Evolutionary conservation across 2,113 vertebrate species (phyloP).

Genomic region (Tychaedon coryphoeus): DNA sequence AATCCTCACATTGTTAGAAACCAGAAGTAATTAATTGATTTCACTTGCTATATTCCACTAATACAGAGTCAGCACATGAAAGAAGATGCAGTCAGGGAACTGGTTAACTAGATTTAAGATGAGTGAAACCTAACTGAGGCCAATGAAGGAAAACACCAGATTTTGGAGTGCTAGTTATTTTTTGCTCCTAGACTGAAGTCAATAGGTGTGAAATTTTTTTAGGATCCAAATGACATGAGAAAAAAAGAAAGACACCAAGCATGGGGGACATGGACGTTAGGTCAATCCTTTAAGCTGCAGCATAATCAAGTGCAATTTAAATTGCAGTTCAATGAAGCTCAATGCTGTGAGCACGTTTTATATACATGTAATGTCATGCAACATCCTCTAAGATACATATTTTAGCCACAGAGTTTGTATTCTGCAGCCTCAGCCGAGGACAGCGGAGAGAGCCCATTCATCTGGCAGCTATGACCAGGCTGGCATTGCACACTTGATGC

Average conservation of each 20-base stretch:
- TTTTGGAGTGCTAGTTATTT: neutral
- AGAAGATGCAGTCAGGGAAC: neutral
- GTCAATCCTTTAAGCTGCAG: neutral
- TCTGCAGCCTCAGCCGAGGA: neutral
- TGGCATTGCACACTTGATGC: accelerated
- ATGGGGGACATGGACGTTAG: neutral
- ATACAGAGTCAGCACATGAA: neutral
- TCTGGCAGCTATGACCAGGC: neutral
- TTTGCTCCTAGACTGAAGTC: neutral
- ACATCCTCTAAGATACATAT: neutral
- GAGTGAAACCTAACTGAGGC: neutral
- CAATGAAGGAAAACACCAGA: neutral
- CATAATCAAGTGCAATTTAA: neutral
- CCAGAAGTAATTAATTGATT: neutral
- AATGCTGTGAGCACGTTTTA: neutral
- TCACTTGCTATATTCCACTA: neutral
- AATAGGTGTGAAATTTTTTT: neutral
- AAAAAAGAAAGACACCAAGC: neutral
- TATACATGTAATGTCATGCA: neutral
- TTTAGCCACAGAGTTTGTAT: neutral
- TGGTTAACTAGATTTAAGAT: neutral
- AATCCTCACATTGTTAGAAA: neutral
- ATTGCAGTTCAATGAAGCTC: neutral
- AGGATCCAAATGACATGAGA: neutral
- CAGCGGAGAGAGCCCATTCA: neutral